Conservation (phyloP, 2,113 vertebrate species). For the Eclectus roratus region DNA sequence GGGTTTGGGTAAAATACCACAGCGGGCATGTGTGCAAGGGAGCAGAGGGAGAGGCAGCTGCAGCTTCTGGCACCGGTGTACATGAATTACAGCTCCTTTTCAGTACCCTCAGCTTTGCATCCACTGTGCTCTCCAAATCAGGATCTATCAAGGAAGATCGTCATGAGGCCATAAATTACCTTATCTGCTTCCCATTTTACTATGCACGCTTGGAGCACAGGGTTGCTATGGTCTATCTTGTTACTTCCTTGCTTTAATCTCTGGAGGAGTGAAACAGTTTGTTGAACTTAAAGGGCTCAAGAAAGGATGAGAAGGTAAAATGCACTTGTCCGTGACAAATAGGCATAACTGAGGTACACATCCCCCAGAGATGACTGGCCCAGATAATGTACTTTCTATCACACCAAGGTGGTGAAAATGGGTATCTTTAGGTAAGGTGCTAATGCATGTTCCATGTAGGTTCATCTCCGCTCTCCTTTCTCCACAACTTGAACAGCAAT, state of each 20-base stretch:
- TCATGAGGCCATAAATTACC: neutral
- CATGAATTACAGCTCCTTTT: neutral
- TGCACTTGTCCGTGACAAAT: neutral
- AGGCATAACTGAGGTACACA: neutral
- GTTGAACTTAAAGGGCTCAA: neutral
- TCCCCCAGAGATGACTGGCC: neutral
- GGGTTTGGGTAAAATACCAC: slow-evolving; percentile 21
- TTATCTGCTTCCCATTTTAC: neutral
- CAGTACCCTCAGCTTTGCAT: neutral
- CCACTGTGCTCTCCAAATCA: neutral
- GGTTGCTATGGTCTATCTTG: neutral
- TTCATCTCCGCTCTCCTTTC: neutral
- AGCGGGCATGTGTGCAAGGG: neutral
- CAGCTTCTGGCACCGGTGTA: neutral
- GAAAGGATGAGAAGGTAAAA: neutral
- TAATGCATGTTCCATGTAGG: neutral
- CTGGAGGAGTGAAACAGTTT: neutral
- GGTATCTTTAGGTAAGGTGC: neutral
- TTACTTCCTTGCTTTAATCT: neutral
- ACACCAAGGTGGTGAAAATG: neutral
- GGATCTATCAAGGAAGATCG: neutral
- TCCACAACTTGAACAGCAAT: neutral
- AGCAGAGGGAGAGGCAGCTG: neutral
- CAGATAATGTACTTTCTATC: neutral
- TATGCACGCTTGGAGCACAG: neutral